Evolutionary conservation across 2,113 vertebrate genomes (phyloP).

Genomic region (Pipa parva): DNA sequence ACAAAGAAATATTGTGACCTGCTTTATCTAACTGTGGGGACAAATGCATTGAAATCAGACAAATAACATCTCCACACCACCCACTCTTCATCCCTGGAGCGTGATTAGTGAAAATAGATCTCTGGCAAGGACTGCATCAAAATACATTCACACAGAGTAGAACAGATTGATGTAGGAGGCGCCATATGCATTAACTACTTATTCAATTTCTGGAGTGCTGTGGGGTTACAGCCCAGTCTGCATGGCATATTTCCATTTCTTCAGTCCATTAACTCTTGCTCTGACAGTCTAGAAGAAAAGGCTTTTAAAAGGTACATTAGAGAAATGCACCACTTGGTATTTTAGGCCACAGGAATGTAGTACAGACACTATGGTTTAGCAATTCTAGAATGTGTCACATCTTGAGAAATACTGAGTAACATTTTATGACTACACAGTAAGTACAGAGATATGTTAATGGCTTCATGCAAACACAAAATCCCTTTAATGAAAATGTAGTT

Average conservation of each 20-base stretch:
- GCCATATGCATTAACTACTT: conserved; percentile 37
- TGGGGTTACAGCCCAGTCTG: conserved; percentile 29
- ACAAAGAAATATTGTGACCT: not conserved
- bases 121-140: conserved; percentile 8
- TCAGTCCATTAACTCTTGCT: not conserved
- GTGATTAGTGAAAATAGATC: conserved; percentile 34
- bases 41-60: not conserved
- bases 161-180: conserved; percentile 38
- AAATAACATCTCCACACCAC: conserved; percentile 20
- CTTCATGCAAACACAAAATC: too few relatives aligned
- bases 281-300: too few relatives aligned
- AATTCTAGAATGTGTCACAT: too few relatives aligned
- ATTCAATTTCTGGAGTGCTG: conserved; percentile 32
- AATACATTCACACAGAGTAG: conserved; percentile 14
- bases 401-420: too few relatives aligned
- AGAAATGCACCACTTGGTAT: too few relatives aligned
- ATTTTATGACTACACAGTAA: too few relatives aligned
- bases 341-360: too few relatives aligned
- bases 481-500: too few relatives aligned
- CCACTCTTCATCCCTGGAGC: conserved; percentile 14
- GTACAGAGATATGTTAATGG: too few relatives aligned
- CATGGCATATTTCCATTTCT: conserved; percentile 9
- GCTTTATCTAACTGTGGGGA: not conserved
- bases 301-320: too few relatives aligned
- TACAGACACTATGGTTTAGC: too few relatives aligned